Percentiles rank a stretch among this genome's conserved stretches.
Conservation (phyloP, 2,113 vertebrate genomes). For the Megaceryle maxima region DNA sequence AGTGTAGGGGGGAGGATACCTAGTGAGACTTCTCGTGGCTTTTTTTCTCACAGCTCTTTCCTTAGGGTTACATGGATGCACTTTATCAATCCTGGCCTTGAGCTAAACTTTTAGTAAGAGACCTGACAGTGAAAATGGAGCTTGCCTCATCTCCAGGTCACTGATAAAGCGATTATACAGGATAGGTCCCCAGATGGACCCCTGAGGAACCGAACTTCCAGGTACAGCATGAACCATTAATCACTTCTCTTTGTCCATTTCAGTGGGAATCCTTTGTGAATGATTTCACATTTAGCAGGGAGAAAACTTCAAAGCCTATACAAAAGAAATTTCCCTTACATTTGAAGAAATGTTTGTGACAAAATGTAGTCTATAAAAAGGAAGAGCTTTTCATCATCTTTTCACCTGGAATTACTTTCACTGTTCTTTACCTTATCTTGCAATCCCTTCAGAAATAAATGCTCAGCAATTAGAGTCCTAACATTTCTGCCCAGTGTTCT, state of each 20-base stretch:
- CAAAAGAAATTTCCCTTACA: background rate
- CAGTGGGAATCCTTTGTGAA: background rate
- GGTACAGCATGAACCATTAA: background rate
- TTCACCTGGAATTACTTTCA: background rate
- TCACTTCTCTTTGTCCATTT: background rate
- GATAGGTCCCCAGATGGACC: background rate
- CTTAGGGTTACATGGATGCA: background rate
- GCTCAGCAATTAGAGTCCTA: background rate
- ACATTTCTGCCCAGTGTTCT: background rate
- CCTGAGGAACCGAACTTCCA: background rate
- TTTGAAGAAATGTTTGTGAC: background rate
- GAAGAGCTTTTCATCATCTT: background rate
- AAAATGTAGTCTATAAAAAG: background rate
- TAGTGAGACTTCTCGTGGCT: background rate
- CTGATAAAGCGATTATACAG: background rate
- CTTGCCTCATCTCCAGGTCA: background rate
- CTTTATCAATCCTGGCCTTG: background rate
- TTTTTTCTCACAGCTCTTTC: background rate
- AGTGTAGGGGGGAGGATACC: background rate
- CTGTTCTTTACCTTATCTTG: background rate
- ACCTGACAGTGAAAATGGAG: background rate
- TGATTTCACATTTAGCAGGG: background rate
- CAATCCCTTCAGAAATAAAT: background rate
- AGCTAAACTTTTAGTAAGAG: background rate
- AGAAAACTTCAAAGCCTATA: background rate